Percentiles rank a stretch among this genome's conserved stretches.
phyloP scores from a whole-genome alignment of 2,113 vertebrate genomes.

The Hemibagrus wyckioides region DNA sequence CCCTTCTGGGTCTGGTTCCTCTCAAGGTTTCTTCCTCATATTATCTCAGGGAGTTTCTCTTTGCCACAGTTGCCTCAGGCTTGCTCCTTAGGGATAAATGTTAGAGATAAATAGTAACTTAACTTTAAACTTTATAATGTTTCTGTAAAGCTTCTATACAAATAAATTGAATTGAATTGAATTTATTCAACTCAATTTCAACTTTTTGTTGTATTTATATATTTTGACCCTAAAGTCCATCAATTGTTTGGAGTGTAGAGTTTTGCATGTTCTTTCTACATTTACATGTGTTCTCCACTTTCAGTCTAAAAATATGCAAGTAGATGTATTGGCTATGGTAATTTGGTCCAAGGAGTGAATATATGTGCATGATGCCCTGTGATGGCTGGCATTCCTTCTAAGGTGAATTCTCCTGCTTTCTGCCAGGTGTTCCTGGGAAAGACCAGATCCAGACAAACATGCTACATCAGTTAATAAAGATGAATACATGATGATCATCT shows the following conservation, averaged over 20 bases:
- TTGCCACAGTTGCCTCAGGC: too few relatives aligned
- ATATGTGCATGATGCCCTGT: not conserved
- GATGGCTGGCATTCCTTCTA: not conserved
- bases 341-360: not conserved
- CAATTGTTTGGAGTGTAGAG: not conserved
- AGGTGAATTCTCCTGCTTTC: not conserved
- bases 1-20: too few relatives aligned
- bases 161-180: too few relatives aligned
- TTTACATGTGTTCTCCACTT: not conserved
- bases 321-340: not conserved
- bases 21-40: too few relatives aligned
- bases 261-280: not conserved
- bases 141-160: too few relatives aligned
- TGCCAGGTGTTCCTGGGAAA: not conserved
- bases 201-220: not conserved
- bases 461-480: not conserved
- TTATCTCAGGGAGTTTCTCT: too few relatives aligned
- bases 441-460: not conserved
- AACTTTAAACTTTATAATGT: too few relatives aligned
- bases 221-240: not conserved
- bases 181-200: not conserved
- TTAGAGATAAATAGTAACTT: too few relatives aligned
- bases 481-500: not conserved
- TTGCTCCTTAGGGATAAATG: too few relatives aligned
- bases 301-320: not conserved